Base-by-base conservation (phyloP, 2,888 invertebrate genomes). In the Cosmia pyralina region DNA sequence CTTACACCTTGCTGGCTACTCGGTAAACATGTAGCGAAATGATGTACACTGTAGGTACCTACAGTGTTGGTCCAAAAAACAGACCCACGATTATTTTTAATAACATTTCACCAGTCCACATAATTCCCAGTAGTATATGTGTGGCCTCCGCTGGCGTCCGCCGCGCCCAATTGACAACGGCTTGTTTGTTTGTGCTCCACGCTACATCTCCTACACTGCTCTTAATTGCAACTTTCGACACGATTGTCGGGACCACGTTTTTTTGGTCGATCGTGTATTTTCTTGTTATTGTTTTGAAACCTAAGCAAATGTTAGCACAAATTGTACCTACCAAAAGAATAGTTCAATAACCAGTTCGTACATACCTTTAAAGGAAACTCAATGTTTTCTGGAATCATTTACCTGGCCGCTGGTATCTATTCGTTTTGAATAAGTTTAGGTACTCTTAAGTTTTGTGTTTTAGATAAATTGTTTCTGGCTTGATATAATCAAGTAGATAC, bases 161-260 rank as follows among this genome's bases (percentile, higher is more conserved):
- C 82, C 87, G 82, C 93, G 94, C 90, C 88, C 94, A 92, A 94
- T 95, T 92, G 92, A 90, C 79, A 82, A 81, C 75, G 78, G 81
- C 83, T 91, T 87, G 89, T 92, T 91, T 92, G 90, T 92, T 92
- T 92, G 76, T 77, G 55, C 41, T 60, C 60, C 75, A 84, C 84
- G 86, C 81, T 63, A 84, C 94, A 92, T 94, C 90, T 91, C 88
- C 89, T 85, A 81, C 87, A 87, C 88, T 85, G 85, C 82, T 89
- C 89, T 92, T 94, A 94, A 94, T 94, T 93, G 90, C 91, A 75
- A 89, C 89, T 92, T 90, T 92, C 92, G 84, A 90, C 92, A 90
- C 90, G 70, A 83, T 83, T 71, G 84, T 68, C 70, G 75, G 13
- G 75, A 62, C 67, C 53, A 55, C 1, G 19, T 58, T 75, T 83